phyloP scores from a whole-genome alignment of 2,797 vertebrate species.

The Gambelia wislizenii region DNA sequence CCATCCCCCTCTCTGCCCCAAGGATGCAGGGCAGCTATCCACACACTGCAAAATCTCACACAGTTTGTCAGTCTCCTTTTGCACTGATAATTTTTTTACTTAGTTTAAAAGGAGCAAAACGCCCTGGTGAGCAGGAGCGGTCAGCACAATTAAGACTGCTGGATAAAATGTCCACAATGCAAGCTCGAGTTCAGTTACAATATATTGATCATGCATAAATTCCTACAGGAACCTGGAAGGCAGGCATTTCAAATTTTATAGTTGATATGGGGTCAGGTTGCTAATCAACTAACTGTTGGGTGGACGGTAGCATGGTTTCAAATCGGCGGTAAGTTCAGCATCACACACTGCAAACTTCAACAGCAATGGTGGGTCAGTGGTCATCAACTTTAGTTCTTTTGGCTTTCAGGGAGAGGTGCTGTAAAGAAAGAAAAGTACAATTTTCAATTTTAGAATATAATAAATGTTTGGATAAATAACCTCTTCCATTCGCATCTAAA shows the following conservation, averaged over 20 bases:
- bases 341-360: slow-evolving; percentile 34
- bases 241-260: slow-evolving; percentile 61
- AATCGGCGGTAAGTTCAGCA: slow-evolving; percentile 55
- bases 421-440: slow-evolving; percentile 46
- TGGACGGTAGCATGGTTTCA: slow-evolving; percentile 60
- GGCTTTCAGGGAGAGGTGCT: slow-evolving; percentile 94
- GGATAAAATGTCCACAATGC: slow-evolving; percentile 53
- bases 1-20: slow-evolving; percentile 21
- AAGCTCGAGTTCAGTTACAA: slow-evolving; percentile 60
- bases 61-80: slow-evolving; percentile 42
- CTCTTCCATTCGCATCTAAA: not conserved
- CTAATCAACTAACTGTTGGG: slow-evolving; percentile 62
- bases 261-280: slow-evolving; percentile 48
- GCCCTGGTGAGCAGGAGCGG: slow-evolving; percentile 51
- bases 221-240: slow-evolving; percentile 67
- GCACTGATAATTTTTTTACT: slow-evolving; percentile 48
- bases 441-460: slow-evolving; percentile 10
- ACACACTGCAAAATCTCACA: slow-evolving; percentile 30
- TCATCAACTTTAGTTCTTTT: slow-evolving; percentile 92
- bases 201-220: slow-evolving; percentile 64
- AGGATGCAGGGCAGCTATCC: slow-evolving; percentile 36
- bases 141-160: slow-evolving; percentile 53
- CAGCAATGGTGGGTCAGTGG: slow-evolving; percentile 53
- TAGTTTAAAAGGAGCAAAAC: slow-evolving; percentile 68
- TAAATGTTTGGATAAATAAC: not conserved